Base-by-base conservation (phyloP, 2,888 invertebrate species). In the Deladenus siricidicola region DNA sequence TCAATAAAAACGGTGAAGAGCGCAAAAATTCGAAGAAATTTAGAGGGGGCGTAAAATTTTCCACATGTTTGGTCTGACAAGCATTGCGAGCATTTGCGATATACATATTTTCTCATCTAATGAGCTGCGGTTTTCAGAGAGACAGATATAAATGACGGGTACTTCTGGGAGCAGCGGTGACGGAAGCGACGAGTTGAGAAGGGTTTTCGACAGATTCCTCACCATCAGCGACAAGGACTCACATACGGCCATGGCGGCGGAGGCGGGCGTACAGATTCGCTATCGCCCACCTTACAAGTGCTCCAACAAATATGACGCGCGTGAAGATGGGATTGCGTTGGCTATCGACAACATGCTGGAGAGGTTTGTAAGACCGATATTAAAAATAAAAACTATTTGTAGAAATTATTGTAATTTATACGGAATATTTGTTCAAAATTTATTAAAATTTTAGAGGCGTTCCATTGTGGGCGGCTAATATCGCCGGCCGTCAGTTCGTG, bases 381-480 rank as follows among this genome's bases (percentile, higher is more conserved):
- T n/a, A n/a, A n/a, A n/a, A n/a, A n/a, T n/a, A n/a, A n/a, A n/a
- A n/a, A n/a, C n/a, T n/a, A n/a, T n/a, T n/a, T n/a, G n/a, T n/a
- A n/a, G n/a, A n/a, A 45, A 45, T 19, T 28, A 3, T 8, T 29
- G 1, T 14, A 14, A 3, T 43, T 26, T 56, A 51, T 56, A 51
- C n/a, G n/a, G n/a, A n/a, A n/a, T 10, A 51, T 56, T 42, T 21
- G 4, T 52, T 52, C 4, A 29, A 29, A 29, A 29, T 19, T 34
- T n/a, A 19, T 17, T 50, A 14, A 4, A 28, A 6, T 58, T 66
- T 47, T 26, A 66, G 69, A 23, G 47, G 56, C 8, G 23, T 70
- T 26, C 67, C 67, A n/a, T 29, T 61, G 4, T 67, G 69, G 62
- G 63, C 62, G 6, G 57, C 66, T 29, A 44, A 60, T 19, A 24